Percentiles rank a stretch among this genome's conserved stretches.
These are phyloP conservation scores for Drosophila tanythrix DNA, from an alignment of 2,888 invertebrate genomes.

Conservation along the genomic window DNA sequence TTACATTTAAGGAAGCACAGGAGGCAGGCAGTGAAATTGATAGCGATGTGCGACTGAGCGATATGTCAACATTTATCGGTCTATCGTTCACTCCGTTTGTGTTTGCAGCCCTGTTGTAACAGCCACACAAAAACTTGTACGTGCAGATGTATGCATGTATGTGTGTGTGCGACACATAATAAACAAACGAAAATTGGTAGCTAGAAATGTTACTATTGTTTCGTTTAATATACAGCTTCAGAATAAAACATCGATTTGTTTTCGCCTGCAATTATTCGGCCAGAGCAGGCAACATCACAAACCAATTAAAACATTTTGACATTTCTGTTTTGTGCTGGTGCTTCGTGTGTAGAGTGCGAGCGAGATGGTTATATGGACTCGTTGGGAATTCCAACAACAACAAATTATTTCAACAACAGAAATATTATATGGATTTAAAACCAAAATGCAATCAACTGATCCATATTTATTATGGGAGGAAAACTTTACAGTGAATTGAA, in stretches of 20 bases:
- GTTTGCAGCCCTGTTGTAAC: constrained; percentile 46
- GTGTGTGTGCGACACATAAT: background rate
- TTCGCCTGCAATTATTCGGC: background rate
- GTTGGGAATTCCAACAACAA: constrained; percentile 77
- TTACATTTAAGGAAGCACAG: constrained; percentile 40
- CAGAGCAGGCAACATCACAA: constrained; percentile 29
- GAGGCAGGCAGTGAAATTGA: constrained; percentile 31
- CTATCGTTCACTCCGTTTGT: constrained; percentile 34
- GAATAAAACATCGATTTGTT: background rate
- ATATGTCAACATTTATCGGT: constrained; percentile 33
- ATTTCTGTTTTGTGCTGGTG: constrained; percentile 68
- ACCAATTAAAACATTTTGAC: constrained; percentile 68
- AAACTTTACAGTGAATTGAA: background rate
- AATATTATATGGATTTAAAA: constrained; percentile 47
- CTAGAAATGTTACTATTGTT: background rate
- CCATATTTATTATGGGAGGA: background rate
- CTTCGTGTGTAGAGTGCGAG: constrained; percentile 53
- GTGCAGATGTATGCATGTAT: background rate
- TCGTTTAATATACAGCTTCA: background rate
- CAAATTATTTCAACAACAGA: constrained; percentile 58
- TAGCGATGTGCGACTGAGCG: constrained; percentile 36
- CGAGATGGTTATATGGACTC: constrained; percentile 55
- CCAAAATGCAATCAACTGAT: constrained; percentile 6
- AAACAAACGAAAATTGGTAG: constrained; percentile 5
- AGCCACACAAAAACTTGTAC: constrained; percentile 8